Base-by-base conservation (phyloP, 1,140 invertebrate species). In the Pentalonia nigronervosa region DNA sequence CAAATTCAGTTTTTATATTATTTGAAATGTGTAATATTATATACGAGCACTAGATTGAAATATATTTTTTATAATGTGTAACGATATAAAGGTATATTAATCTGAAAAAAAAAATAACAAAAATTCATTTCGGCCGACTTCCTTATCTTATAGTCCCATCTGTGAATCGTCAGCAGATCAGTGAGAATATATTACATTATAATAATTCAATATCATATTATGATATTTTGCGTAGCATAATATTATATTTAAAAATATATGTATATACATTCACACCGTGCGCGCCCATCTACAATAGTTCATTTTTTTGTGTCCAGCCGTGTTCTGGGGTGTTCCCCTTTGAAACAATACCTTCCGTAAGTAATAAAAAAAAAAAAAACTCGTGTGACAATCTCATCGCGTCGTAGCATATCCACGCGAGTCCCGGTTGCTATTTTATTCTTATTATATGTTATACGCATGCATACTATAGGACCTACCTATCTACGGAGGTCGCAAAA, bases 321-420 rank as follows among this genome's bases (percentile, higher is more conserved):
- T 34, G 8, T 48, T 50, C n/a, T 53, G 9, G 47, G 87, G 87
- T 50, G 87, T 88, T 88, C 87, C 87, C 87, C 87, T 88, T 88
- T 88, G 87, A 88, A 88, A 53, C 87, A 88, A 88, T 88, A 88
- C 47, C 30, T n/a, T n/a, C 9, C 3, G 30, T 17, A 76, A 2
- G 86, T n/a, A 34, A 41, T 41, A 4, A n/a, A 88, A 53, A 88
- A 88, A 53, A 88, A 86, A 47, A 88, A 88, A 88, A 88, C 47
- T 88, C 20, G 41, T 34, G 87, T 36, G 87, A 88, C 87, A 88
- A 53, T 53, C 47, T 88, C n/a, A 88, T 53, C 86, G 45, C 2
- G 36, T 50, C 4, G n/a, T 87, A 41, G 41, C 41, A 23, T 88
- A 48, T 21, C 25, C 41, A 41, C 20, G 48, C 17, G 47, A 67